These are phyloP conservation scores for Craseonycteris thonglongyai DNA, from an alignment of 2,113 vertebrate species.

Conservation along the genomic window DNA sequence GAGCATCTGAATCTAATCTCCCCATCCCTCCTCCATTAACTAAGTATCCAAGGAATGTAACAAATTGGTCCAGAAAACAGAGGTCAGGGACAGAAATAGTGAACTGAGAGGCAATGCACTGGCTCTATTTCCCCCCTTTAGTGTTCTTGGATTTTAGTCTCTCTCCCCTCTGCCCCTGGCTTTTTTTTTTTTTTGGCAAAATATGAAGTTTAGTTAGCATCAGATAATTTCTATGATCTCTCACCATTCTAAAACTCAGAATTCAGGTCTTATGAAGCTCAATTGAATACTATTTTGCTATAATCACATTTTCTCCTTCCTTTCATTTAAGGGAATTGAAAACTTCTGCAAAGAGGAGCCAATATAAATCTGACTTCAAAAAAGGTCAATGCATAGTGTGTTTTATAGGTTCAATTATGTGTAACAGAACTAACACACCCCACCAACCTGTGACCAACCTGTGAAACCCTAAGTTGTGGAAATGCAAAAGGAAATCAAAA, in stretches of 20 bases:
- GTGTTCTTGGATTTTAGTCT: not conserved
- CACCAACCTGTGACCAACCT: not conserved
- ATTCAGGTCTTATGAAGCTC: not conserved
- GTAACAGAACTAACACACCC: not conserved
- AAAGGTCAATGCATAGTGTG: not conserved
- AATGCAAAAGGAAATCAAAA: constrained; percentile 14
- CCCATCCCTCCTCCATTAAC: not conserved
- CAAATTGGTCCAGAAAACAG: no score
- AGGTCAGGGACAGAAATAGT: not conserved
- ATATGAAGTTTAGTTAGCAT: not conserved
- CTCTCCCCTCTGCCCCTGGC: no score
- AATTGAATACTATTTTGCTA: not conserved
- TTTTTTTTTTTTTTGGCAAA: not conserved
- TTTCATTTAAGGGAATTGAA: not conserved
- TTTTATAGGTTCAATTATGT: not conserved
- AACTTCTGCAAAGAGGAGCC: not conserved
- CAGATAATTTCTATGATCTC: not conserved
- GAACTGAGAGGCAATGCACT: not conserved
- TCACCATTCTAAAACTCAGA: not conserved
- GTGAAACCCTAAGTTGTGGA: not conserved
- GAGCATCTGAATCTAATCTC: not conserved
- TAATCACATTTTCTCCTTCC: not conserved
- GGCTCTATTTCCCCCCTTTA: not conserved
- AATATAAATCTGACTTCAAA: not conserved
- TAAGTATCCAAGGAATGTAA: not conserved